Base-by-base conservation (phyloP, 1,140 invertebrate genomes). In the Tetramorium alpestre region DNA sequence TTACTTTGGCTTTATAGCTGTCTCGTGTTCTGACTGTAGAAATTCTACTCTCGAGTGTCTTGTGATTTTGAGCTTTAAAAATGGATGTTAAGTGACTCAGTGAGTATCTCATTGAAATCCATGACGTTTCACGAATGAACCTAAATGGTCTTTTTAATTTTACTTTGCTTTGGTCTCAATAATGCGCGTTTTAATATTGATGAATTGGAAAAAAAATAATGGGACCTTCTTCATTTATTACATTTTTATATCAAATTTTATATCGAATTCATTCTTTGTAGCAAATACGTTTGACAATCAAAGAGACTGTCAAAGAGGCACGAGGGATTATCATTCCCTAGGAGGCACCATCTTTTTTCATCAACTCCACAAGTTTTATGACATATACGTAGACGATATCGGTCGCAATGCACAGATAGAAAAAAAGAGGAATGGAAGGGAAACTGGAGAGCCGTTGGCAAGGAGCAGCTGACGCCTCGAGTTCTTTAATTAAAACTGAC, bases 401-500 rank as follows among this genome's bases (percentile, higher is more conserved):
- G 88, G 90, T 85, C 88, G 82, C 85, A 64, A 90, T 85, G 89
- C 89, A 78, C 87, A 75, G 56, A 75, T 65, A 60, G 69, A 72
- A 76, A 80, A 87, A 81, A 82, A 86, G 62, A 18, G 49, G 78
- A 56, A 76, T 84, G 72, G 88, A 87, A 92, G 90, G 87, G 89
- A 90, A 92, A 90, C 76, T 84, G 86, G 78, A 75, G 78, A 88
- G 85, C 90, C 88, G 90, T 92, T 92, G 91, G 90, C 91, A 90
- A 91, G 90, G 89, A 94, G 90, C 93, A 94, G 93, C 93, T 94
- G 93, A 93, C 93, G 93, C 92, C 91, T 88, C 90, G 92, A 93
- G 92, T 94, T 94, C 93, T 94, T 94, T 94, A 94, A 94, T 94
- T 94, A 93, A 94, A 94, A 94, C 93, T 94, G 92, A 92, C 92